Percentiles rank a stretch among this genome's conserved stretches.
Evolutionary conservation across 2,113 vertebrate genomes (phyloP).

Genomic region (Bucco capensis): DNA sequence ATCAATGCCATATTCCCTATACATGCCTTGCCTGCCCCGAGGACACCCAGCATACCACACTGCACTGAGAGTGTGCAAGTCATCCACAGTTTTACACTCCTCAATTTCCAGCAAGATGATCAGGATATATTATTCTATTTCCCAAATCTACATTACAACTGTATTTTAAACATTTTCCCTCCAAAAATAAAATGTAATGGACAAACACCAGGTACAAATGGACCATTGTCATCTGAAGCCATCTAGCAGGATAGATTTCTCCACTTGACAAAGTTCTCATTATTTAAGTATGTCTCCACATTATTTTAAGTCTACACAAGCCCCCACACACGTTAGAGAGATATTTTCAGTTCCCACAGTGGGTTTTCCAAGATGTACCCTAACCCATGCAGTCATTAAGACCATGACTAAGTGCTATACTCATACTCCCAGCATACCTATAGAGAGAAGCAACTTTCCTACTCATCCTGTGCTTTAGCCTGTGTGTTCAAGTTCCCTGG

Average conservation of each 20-base stretch:
- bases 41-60: rapidly evolving
- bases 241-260: neutral
- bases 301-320: neutral
- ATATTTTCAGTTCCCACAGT: neutral
- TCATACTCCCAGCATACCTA: neutral
- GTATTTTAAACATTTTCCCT: neutral
- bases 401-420: neutral
- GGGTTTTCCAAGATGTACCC: neutral
- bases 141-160: neutral
- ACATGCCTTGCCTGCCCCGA: rapidly evolving
- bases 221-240: neutral
- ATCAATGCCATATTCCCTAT: neutral
- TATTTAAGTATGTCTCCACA: neutral
- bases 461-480: neutral
- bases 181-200: neutral
- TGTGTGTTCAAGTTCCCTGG: neutral
- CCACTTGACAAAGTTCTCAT: neutral
- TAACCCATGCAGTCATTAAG: neutral
- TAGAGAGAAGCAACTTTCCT: neutral
- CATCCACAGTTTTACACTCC: neutral
- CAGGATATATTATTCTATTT: neutral
- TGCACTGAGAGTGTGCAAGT: neutral
- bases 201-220: neutral
- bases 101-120: neutral
- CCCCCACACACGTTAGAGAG: neutral